phyloP scores from a whole-genome alignment of 2,113 vertebrate genomes.

The Protobothrops mucrosquamatus region DNA sequence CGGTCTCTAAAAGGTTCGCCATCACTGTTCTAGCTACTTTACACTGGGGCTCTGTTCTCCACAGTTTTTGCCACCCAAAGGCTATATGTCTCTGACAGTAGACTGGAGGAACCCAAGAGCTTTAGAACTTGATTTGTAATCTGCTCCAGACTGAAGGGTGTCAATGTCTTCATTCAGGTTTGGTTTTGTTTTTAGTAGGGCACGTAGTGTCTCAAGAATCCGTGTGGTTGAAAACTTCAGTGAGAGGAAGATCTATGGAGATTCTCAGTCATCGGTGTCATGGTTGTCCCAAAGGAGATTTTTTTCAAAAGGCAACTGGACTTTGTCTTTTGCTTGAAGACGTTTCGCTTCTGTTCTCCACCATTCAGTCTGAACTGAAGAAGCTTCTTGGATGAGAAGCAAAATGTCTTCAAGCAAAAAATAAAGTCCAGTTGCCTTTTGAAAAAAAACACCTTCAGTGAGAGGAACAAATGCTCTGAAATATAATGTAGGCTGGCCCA shows the following conservation, averaged over 20 bases:
- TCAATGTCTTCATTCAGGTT: not conserved
- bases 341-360: not conserved
- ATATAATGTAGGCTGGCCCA: not conserved
- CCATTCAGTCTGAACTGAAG: not conserved
- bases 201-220: not conserved
- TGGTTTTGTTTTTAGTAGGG: not conserved
- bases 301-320: not conserved
- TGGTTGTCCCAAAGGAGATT: not conserved
- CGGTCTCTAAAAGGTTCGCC: too few relatives aligned
- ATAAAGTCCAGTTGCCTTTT: not conserved
- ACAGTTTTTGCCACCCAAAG: not conserved
- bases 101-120: not conserved
- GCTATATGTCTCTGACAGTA: not conserved
- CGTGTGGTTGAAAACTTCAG: not conserved
- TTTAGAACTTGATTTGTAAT: not conserved
- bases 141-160: not conserved
- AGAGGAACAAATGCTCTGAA: not conserved
- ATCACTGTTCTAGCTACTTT: not conserved
- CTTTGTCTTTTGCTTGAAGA: not conserved
- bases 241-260: not conserved
- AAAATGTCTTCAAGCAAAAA: not conserved
- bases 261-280: not conserved
- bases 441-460: not conserved
- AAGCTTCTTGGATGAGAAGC: not conserved
- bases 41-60: not conserved